These are phyloP conservation scores for Psophia crepitans DNA, from an alignment of 2,113 vertebrate genomes.

Conservation along the genomic window DNA sequence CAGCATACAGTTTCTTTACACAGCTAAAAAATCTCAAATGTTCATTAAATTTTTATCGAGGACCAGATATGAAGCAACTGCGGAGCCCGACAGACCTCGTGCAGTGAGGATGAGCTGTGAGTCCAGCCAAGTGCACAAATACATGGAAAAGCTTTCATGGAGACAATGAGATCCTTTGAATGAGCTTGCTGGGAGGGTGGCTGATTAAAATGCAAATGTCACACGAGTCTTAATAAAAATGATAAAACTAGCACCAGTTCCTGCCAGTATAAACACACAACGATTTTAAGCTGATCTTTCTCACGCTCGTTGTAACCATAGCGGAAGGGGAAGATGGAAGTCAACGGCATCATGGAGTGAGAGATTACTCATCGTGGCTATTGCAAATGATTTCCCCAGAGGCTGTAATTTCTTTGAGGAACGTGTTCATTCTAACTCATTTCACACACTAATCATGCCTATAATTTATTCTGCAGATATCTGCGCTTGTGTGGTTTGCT, in stretches of 20 bases:
- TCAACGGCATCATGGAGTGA: not conserved
- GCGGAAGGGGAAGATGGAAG: not conserved
- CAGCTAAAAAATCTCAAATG: not conserved
- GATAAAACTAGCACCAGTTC: not conserved
- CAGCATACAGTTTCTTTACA: not conserved
- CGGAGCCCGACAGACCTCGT: not conserved
- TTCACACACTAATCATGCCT: not conserved
- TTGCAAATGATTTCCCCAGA: not conserved
- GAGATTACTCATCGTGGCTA: not conserved
- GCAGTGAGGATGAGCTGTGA: not conserved
- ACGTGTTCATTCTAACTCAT: not conserved
- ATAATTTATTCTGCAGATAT: not conserved
- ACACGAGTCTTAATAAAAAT: not conserved
- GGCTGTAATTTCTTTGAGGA: constrained; percentile 12
- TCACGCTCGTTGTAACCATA: not conserved
- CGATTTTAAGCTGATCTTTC: not conserved
- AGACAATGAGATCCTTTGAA: not conserved
- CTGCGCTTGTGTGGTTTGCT: not conserved
- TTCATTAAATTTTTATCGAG: not conserved
- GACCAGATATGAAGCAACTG: not conserved
- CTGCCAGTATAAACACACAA: not conserved
- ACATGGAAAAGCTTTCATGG: not conserved
- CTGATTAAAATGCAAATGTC: not conserved
- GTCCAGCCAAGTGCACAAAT: not conserved
- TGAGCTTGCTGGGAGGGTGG: not conserved